Conservation (phyloP, 2,113 vertebrate genomes). For the Agelaius tricolor region DNA sequence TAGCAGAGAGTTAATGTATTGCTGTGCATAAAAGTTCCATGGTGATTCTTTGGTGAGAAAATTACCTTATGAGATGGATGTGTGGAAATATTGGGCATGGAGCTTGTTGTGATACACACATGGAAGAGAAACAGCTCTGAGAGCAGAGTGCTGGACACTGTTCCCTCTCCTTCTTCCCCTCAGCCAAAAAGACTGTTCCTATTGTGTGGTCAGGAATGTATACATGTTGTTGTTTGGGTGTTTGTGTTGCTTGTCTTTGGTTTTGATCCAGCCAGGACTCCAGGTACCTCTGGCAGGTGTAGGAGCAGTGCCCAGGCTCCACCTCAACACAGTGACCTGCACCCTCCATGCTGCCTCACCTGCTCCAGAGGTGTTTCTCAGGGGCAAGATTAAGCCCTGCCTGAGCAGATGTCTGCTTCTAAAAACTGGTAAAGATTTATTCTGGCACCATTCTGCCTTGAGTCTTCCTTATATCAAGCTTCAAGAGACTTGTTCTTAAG, state of each 20-base stretch:
- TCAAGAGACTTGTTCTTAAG: not conserved
- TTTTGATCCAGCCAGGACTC: not conserved
- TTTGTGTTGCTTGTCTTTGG: not conserved
- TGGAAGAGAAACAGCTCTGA: not conserved
- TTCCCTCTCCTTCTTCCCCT: not conserved
- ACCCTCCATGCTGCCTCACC: not conserved
- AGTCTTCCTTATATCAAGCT: not conserved
- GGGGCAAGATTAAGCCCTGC: not conserved
- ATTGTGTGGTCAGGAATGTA: not conserved
- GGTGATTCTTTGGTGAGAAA: not conserved
- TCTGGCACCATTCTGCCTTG: accelerated
- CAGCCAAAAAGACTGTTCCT: not conserved
- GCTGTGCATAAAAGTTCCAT: not conserved
- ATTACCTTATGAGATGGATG: not conserved
- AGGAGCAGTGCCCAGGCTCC: not conserved
- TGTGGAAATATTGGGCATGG: not conserved
- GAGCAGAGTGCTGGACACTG: not conserved
- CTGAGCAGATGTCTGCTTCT: not conserved
- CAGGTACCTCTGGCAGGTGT: not conserved
- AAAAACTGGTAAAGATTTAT: not conserved
- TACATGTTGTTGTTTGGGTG: not conserved
- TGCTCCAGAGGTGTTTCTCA: not conserved
- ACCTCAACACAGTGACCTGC: not conserved
- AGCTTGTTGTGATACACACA: not conserved
- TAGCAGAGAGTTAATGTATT: not conserved